These are phyloP conservation scores for Chlorodrepanis virens DNA, from an alignment of 2,113 vertebrate species.

Conservation along the genomic window DNA sequence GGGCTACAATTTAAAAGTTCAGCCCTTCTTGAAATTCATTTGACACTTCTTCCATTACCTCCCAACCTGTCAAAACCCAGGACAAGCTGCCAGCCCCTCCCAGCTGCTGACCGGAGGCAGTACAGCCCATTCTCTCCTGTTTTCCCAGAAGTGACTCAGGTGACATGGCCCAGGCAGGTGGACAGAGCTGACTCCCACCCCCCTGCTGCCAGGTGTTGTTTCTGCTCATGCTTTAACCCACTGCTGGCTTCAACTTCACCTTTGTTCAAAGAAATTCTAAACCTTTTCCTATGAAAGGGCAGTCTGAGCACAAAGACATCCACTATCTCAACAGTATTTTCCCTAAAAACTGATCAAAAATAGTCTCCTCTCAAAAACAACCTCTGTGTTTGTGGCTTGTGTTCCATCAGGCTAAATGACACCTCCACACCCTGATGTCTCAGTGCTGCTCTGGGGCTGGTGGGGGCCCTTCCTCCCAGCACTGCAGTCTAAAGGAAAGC, in stretches of 20 bases:
- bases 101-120: background rate
- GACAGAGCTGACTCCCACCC: background rate
- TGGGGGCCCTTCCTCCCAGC: background rate
- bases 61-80: background rate
- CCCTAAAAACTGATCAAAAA: background rate
- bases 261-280: background rate
- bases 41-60: background rate
- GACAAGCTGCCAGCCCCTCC: background rate
- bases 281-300: background rate
- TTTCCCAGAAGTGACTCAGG: background rate
- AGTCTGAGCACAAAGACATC: background rate
- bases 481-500: background rate
- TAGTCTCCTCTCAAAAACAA: background rate
- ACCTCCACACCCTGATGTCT: rapidly evolving
- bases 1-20: background rate
- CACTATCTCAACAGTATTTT: background rate
- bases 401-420: background rate
- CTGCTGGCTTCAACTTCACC: background rate
- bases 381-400: background rate
- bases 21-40: background rate
- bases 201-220: background rate
- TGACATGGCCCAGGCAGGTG: background rate
- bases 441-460: background rate
- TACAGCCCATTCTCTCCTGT: background rate
- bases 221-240: background rate